Evolutionary conservation across 2,797 vertebrate genomes (phyloP).

Genomic region (Choloepus didactylus): DNA sequence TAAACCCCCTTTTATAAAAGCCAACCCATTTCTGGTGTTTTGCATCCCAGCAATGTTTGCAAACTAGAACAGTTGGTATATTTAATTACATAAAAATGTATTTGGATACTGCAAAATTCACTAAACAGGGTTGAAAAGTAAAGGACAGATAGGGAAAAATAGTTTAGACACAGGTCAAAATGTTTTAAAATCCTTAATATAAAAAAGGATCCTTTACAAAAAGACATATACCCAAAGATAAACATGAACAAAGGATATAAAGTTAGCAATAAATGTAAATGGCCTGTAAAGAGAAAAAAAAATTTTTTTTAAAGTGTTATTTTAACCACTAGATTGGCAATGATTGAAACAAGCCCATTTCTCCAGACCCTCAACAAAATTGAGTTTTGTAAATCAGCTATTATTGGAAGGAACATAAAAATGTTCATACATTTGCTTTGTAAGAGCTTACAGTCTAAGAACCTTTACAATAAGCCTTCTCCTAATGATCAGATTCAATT

Average conservation of each 20-base stretch:
- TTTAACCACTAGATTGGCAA: constrained; percentile 31
- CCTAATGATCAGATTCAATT: too few species aligned
- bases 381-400: neutral
- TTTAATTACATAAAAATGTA: neutral
- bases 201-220: neutral
- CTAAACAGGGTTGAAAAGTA: neutral
- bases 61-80: neutral
- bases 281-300: neutral
- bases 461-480: too few species aligned
- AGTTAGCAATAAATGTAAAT: constrained; percentile 43
- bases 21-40: too few species aligned
- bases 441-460: too few species aligned
- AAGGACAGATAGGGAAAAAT: neutral
- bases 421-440: neutral
- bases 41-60: too few species aligned
- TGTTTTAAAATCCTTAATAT: neutral
- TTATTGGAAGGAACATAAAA: neutral
- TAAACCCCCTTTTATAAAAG: too few species aligned
- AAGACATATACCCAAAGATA: neutral
- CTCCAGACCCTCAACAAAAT: neutral
- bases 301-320: neutral
- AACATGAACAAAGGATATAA: neutral
- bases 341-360: constrained; percentile 23
- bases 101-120: neutral
- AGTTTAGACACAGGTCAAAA: constrained; percentile 5